Base-by-base conservation (phyloP, 2,888 invertebrate species). In the Auanema sp. region DNA sequence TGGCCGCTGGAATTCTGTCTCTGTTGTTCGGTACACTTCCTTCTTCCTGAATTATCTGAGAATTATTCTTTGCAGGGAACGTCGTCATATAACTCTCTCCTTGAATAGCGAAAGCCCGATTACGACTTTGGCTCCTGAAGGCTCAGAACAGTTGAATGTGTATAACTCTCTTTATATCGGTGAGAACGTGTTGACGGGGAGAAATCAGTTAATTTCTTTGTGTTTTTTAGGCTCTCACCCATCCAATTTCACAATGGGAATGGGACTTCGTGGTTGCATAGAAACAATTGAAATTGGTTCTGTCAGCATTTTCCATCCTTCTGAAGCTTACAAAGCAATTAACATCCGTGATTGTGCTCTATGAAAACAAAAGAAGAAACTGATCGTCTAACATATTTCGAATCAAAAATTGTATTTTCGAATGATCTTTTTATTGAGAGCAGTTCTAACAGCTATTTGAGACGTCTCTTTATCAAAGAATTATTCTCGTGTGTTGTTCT, bases 61-160 rank as follows among this genome's bases (percentile, higher is more conserved):
- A 47, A 47, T 5, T 47, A 47, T 18, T 47, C 8, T n/a, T 56
- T 63, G 21, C 52, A 67, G 69, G 18, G 54, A 64, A 12, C 59
- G 55, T 11, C 54, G 67, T 1, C 53, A 64, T 10, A 51, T 76
- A 16, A 66, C 65, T 14, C 33, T 76, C 16, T 68, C 76, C 0
- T 65, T 76, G 4, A 69, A 76, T 43, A 70, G 70, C 23, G 65
- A 72, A 16, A 58, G 64, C 41, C 73, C 76, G 23, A 68, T 75
- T 16, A 62, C 66, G 6, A 69, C 63, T n/a, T 55, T 62, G 10
- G 55, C 74, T 0, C 69, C 74, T 33, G 67, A 58, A n/a, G 68
- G 71, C 11, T 66, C 71, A 10, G 74, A 75, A 47, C 74, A 75
- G 51, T 53, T 76, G 50, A 76, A 76, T 57, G 76, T 76, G 14